A percentile compares a stretch with the other conserved stretches of the same genome.
These are phyloP conservation scores for Agriopis leucophaearia DNA, from an alignment of 2,888 invertebrate genomes.

Conservation along the genomic window DNA sequence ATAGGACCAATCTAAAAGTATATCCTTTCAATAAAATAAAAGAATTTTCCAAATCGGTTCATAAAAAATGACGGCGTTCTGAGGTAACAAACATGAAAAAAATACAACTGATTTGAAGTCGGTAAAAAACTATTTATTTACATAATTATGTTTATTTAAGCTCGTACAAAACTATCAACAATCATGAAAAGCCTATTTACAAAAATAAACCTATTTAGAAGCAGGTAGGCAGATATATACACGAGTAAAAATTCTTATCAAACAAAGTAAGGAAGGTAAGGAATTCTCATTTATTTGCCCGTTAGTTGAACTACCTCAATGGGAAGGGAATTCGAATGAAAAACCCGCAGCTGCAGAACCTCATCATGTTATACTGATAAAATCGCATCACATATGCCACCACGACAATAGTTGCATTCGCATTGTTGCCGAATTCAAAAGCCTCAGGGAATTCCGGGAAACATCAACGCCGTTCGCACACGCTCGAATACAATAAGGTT, in stretches of 20 bases:
- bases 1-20: too few relatives aligned
- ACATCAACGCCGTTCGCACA: slow-evolving; percentile 43
- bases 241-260: neutral
- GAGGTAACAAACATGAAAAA: too few relatives aligned
- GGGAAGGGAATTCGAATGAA: slow-evolving; percentile 22
- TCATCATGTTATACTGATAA: slow-evolving; percentile 54
- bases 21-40: too few relatives aligned
- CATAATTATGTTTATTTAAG: too few relatives aligned
- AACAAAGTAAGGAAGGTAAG: neutral
- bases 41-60: too few relatives aligned
- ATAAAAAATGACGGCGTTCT: too few relatives aligned
- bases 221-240: neutral
- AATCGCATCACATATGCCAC: slow-evolving; percentile 49
- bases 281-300: neutral
- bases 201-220: too few relatives aligned
- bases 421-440: slow-evolving; percentile 61
- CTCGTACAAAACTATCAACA: too few relatives aligned
- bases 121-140: too few relatives aligned
- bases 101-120: too few relatives aligned
- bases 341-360: slow-evolving; percentile 68
- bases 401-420: slow-evolving; percentile 56
- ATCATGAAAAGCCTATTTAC: too few relatives aligned
- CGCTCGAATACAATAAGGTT: slow-evolving; percentile 15
- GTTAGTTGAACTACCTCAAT: neutral
- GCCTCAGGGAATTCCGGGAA: slow-evolving; percentile 52